Base-by-base conservation (phyloP, 1,140 invertebrate species). In the Saccostrea cuccullata region DNA sequence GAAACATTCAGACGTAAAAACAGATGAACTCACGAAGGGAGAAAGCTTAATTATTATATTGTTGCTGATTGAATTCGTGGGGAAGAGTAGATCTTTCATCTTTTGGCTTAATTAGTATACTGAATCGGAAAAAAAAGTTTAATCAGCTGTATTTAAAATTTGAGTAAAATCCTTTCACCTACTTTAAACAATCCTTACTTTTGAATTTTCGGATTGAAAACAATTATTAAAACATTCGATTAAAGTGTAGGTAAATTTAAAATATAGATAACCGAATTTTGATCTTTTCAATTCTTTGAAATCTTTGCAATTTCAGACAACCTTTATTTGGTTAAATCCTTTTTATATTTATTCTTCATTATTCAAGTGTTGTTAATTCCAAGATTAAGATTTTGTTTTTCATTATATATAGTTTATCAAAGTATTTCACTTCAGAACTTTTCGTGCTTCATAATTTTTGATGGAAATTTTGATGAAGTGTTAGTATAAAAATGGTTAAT, bases 1-100 rank as follows among this genome's bases (percentile, higher is more conserved):
- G 70, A 77, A 77, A 77, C 70, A 36, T 77, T 77, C 70, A 36
- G 70, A 77, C 23, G 30, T 77, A 77, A 77, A 77, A 30, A 77
- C 70, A 77, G 70, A 77, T 17, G 58, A 64, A 30, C 70, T 77
- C 26, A 36, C 70, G 26, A 30, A 77, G 26, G 26, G 67, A 77
- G 23, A 77, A 77, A 77, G 70, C 23, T 77, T 77, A 77, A 77
- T 36, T 36, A 77, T 77, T 77, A 13, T 30, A 30, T 77, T 30
- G 13, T 67, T 36, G 70, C 5, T 77, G 30, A 17, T 17, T 77
- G 11, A 77, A 77, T 26, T 36, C 30, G 26, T 36, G 11, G 70
- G 70, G 11, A 64, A 77, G 70, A 77, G 70, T 40, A 77, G 70
- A 12, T 20, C 23, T 30, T 77, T 77, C 70, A 77, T 77, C 26